Evolutionary conservation across 2,113 vertebrate genomes (phyloP).

Genomic region (Sander vitreus): DNA sequence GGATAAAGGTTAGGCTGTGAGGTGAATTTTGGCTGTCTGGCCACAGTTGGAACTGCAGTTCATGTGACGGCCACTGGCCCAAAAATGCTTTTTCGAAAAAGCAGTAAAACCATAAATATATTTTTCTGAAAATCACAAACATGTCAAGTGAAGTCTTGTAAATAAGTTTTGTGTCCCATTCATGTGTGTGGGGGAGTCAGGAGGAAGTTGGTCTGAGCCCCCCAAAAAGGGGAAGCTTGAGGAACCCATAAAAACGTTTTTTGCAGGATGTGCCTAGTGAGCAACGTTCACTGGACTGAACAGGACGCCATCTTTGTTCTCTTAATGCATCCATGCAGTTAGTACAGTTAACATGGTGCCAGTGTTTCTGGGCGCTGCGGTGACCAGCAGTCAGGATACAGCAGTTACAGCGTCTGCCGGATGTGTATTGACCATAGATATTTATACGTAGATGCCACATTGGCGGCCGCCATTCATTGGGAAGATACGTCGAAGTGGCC

Average conservation of each 20-base stretch:
- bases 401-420: neutral
- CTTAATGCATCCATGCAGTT: neutral
- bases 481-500: too few relatives aligned
- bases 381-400: conserved; percentile 12
- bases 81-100: neutral
- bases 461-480: neutral
- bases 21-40: neutral
- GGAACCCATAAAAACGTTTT: neutral
- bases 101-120: neutral
- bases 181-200: neutral
- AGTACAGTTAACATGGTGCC: neutral
- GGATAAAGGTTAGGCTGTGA: neutral
- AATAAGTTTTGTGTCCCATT: neutral
- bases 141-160: neutral
- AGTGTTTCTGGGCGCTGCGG: neutral
- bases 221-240: neutral
- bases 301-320: neutral
- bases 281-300: neutral
- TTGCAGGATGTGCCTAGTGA: too few relatives aligned
- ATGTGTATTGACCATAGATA: neutral
- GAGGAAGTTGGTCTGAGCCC: neutral
- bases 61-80: neutral
- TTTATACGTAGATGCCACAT: too few relatives aligned
- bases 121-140: neutral
- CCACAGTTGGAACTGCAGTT: conserved; percentile 4